Conservation (phyloP, 2,113 vertebrate genomes). For the Uria lomvia region DNA sequence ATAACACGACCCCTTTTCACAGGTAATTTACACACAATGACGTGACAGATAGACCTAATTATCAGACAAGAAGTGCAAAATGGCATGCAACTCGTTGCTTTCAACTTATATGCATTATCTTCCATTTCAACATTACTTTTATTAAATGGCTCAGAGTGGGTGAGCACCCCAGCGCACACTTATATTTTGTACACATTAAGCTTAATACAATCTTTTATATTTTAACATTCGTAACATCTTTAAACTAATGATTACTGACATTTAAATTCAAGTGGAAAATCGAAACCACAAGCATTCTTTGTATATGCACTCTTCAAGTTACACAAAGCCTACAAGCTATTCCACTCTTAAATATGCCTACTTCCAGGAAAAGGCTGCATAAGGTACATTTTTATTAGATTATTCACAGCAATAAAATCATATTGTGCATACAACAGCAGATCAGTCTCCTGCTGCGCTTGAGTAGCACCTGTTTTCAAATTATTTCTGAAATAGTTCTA, state of each 20-base stretch:
- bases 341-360: background rate
- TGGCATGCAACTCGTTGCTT: slow-evolving; percentile 18
- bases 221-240: slow-evolving; percentile 47
- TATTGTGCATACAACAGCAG: slow-evolving; percentile 17
- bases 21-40: slow-evolving; percentile 9
- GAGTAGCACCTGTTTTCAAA: slow-evolving; percentile 24
- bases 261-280: slow-evolving; percentile 26
- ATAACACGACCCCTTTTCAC: background rate
- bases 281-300: slow-evolving; percentile 3
- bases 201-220: slow-evolving; percentile 32
- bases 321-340: background rate
- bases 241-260: background rate
- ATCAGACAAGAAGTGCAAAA: slow-evolving; percentile 42
- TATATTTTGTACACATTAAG: background rate
- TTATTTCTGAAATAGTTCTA: background rate
- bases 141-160: background rate
- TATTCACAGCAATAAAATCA: slow-evolving; percentile 7
- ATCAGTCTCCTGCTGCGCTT: background rate
- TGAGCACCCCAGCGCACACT: background rate
- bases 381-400: slow-evolving; percentile 9
- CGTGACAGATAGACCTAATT: background rate
- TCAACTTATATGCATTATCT: background rate
- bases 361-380: slow-evolving; percentile 20
- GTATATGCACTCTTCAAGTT: background rate
- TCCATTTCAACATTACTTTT: background rate